Conservation (phyloP, 2,113 vertebrate species). For the Gymnobelideus leadbeateri region DNA sequence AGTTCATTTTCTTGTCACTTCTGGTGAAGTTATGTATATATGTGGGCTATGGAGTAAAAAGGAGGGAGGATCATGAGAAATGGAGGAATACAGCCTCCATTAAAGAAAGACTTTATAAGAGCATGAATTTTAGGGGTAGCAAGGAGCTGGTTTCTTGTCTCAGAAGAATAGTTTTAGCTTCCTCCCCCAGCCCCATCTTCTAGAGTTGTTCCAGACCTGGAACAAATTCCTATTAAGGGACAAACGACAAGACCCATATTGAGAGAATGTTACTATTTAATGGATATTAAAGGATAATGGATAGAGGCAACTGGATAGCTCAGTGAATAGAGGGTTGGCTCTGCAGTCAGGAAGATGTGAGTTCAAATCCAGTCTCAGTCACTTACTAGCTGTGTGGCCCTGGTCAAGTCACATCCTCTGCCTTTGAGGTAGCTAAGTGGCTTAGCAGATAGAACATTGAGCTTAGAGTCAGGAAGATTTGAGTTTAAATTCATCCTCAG, state of each 20-base stretch:
- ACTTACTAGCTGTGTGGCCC: no score
- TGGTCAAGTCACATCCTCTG: no score
- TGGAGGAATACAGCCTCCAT: neutral
- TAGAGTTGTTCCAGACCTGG: neutral
- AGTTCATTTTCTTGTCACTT: neutral
- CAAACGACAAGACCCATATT: neutral
- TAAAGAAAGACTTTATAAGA: neutral
- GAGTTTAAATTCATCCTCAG: no score
- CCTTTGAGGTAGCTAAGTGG: no score
- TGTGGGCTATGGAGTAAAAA: neutral
- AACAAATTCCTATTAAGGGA: neutral
- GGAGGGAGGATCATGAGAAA: neutral
- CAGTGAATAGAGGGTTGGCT: no score
- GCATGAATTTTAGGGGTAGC: neutral
- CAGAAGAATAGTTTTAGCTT: neutral
- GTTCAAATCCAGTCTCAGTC: no score
- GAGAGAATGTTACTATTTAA: neutral
- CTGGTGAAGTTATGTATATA: neutral
- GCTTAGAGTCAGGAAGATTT: no score
- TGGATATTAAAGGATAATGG: no score
- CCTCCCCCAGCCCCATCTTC: neutral
- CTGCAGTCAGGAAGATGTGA: no score
- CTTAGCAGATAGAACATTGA: no score
- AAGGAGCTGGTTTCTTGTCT: neutral
- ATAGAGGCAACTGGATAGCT: neutral